Percentiles rank a stretch among this genome's conserved stretches.
Evolutionary conservation across 2,888 invertebrate species (phyloP).

Genomic region (Monochamus alternatus): DNA sequence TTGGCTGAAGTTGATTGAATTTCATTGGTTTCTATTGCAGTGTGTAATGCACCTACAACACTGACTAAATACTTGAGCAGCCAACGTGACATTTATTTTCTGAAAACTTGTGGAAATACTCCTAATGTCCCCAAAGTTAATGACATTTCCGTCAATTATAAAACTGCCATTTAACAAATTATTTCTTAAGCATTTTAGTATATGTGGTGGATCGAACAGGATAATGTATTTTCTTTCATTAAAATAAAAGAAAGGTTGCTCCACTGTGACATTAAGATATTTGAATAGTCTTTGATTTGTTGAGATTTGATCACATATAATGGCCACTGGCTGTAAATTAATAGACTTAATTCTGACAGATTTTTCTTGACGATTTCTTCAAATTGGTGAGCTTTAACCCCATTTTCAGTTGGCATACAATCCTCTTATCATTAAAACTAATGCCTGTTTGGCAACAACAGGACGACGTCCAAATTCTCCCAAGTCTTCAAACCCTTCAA

Average conservation of each 20-base stretch:
- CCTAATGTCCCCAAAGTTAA: conserved; percentile 1
- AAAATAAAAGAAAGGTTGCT: conserved; percentile 36
- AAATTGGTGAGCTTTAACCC: conserved; percentile 39
- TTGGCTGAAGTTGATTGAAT: background rate
- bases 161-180: conserved; percentile 30
- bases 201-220: conserved; percentile 48
- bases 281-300: conserved; percentile 43
- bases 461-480: conserved; percentile 27
- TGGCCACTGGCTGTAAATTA: conserved; percentile 35
- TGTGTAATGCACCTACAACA: background rate
- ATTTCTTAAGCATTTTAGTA: conserved; percentile 47
- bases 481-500: conserved; percentile 32
- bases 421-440: conserved; percentile 47
- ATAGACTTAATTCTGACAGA: conserved; percentile 35
- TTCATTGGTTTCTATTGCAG: background rate
- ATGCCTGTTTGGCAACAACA: conserved; percentile 39
- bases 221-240: conserved; percentile 34
- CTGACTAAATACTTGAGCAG: conserved; percentile 14
- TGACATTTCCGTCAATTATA: background rate
- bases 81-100: background rate
- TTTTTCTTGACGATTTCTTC: conserved; percentile 35
- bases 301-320: conserved; percentile 53
- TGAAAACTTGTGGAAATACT: conserved; percentile 2
- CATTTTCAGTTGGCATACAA: conserved; percentile 49
- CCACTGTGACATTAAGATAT: conserved; percentile 24